Evolutionary conservation across 2,797 vertebrate species (phyloP).

Genomic region (Tragopan temminckii): DNA sequence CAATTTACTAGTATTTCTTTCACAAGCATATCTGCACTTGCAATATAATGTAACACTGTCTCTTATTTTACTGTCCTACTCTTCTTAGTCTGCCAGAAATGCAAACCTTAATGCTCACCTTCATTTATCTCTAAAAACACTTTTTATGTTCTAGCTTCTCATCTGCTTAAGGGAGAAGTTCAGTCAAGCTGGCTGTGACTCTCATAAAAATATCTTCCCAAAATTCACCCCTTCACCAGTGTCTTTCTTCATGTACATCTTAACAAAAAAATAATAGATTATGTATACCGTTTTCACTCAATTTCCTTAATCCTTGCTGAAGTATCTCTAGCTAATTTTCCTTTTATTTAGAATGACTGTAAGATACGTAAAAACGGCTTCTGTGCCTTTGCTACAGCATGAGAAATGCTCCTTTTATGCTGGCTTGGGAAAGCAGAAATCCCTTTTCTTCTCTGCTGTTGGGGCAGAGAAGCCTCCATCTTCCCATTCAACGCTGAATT

Average conservation of each 20-base stretch:
- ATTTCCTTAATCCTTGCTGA: background rate
- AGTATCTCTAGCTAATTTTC: background rate
- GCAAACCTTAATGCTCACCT: background rate
- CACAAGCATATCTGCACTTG: background rate
- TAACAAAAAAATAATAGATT: background rate
- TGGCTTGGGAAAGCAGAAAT: background rate
- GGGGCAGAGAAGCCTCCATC: background rate
- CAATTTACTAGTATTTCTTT: background rate
- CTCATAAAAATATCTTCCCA: background rate
- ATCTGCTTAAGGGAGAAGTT: background rate
- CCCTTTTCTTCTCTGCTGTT: fast-evolving
- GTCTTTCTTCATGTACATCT: background rate
- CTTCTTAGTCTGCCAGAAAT: background rate
- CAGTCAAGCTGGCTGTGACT: background rate
- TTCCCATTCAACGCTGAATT: background rate
- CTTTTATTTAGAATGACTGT: background rate
- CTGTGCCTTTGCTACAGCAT: background rate
- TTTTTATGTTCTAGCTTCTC: background rate
- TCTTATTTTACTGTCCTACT: background rate
- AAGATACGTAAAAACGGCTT: background rate
- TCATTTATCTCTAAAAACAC: background rate
- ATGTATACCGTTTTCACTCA: fast-evolving
- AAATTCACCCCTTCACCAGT: background rate
- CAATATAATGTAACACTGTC: background rate
- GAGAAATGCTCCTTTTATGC: background rate